These are phyloP conservation scores for Amiota minor DNA, from an alignment of 2,888 invertebrate genomes.

Conservation along the genomic window DNA sequence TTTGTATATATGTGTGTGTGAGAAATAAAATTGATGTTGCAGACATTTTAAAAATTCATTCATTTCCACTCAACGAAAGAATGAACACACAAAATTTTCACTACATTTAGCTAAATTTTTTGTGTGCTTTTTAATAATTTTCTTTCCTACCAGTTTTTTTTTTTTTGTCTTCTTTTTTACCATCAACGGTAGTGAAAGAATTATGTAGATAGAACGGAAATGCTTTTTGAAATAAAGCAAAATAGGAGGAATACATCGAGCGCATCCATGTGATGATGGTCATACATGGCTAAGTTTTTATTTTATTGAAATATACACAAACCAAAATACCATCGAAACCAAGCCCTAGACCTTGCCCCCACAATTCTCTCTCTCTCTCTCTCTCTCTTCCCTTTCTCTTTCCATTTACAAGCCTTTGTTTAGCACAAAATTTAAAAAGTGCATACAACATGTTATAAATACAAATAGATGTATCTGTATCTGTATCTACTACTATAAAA, in stretches of 20 bases:
- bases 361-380: no score
- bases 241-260: neutral
- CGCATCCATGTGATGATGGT: slow-evolving; percentile 23
- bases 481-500: neutral
- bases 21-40: neutral
- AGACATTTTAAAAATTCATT: slow-evolving; percentile 11
- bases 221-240: slow-evolving; percentile 1
- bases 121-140: neutral
- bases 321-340: neutral
- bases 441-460: neutral
- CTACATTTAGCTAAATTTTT: neutral
- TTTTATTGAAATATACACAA: neutral
- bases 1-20: neutral
- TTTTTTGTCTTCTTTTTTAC: no score
- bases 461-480: neutral
- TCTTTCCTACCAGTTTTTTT: neutral
- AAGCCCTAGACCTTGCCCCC: neutral
- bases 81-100: slow-evolving; percentile 5
- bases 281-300: slow-evolving; percentile 16
- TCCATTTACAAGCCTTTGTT: neutral
- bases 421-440: slow-evolving; percentile 1
- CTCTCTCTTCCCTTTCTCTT: no score
- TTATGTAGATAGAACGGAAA: slow-evolving; percentile 14
- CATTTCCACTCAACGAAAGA: neutral
- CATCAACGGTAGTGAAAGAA: neutral